Evolutionary conservation across 1,140 invertebrate species (phyloP).

Genomic region (Drosophila fuyamai): DNA sequence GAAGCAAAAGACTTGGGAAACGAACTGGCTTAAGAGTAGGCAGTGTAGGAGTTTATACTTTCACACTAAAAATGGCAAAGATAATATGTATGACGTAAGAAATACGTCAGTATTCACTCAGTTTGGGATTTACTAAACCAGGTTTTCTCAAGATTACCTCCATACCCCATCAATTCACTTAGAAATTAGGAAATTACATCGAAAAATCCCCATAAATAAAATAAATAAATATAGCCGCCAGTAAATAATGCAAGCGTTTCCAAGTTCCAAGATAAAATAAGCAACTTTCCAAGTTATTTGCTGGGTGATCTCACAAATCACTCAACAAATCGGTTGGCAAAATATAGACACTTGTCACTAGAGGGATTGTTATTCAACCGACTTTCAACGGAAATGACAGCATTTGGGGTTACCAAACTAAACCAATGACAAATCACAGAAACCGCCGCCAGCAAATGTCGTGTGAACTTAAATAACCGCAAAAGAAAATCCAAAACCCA

Average conservation of each 20-base stretch:
- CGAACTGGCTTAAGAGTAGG: conserved; percentile 31
- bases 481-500: conserved; percentile 3
- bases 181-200: neutral
- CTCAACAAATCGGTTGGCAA: conserved; percentile 21
- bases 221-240: neutral
- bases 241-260: neutral
- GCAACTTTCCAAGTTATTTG: conserved; percentile 11
- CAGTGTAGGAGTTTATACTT: neutral
- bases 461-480: conserved; percentile 53
- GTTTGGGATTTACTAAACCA: neutral
- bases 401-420: conserved; percentile 64
- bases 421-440: conserved; percentile 54
- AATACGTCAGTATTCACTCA: neutral
- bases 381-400: conserved; percentile 74
- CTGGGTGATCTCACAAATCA: conserved; percentile 26
- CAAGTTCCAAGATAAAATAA: neutral
- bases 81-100: neutral
- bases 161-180: neutral
- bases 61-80: conserved; percentile 1
- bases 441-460: conserved; percentile 59
- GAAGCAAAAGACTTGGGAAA: conserved; percentile 54
- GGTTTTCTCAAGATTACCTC: neutral
- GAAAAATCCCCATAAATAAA: neutral
- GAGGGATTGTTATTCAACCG: conserved; percentile 49
- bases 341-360: conserved; percentile 36